Evolutionary conservation across 2,888 invertebrate genomes (phyloP), one percentile per base, ranked within the genome.

Genomic region (Chymomyza amoena): DNA sequence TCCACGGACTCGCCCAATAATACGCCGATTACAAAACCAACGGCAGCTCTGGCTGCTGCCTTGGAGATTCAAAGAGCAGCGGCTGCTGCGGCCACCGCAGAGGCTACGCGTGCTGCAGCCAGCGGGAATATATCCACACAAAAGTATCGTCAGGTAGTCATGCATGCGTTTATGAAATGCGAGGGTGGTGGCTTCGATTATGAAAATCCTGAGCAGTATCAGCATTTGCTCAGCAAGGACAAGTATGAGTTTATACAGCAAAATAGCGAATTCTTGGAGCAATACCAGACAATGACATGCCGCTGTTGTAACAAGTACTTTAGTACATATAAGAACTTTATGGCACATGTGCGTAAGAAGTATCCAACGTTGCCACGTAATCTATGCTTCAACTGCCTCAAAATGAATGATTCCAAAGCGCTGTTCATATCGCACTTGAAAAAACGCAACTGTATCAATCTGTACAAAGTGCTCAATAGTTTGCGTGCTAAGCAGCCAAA

Each of bases 301-400:
- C 91, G 90, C 20, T 92, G 92, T 67, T 92, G 92, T 70, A 87
- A 89, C 68, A 91, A 91, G 72, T 89, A 82, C 66, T 91, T 91
- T 72, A 85, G 88, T 39, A 91, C 91, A 4, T 92, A 92, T 66
- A 92, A 92, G 75, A 90, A 91, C 64, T 92, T 92, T 65, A 92
- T 92, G 92, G 92, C 92, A 6, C 92, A 92, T 70, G 92, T 92
- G 85, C 89, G 92, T 28, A 92, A 92, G 69, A 91, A 91, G 78
- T 92, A 91, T 79, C 89, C 90, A 10, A 79, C 85, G 45, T 66
- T 92, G 71, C 91, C 91, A 45, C 88, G 92, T 64, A 92, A 92
- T 69, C 77, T 91, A 7, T 92, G 92, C 77, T 92, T 92, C 74
- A 92, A 92, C 66, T 92, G 92, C 74, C 81, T 92, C 39, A 91